Conservation (phyloP, 1,140 invertebrate species). For the Cyphomyrmex costatus region DNA sequence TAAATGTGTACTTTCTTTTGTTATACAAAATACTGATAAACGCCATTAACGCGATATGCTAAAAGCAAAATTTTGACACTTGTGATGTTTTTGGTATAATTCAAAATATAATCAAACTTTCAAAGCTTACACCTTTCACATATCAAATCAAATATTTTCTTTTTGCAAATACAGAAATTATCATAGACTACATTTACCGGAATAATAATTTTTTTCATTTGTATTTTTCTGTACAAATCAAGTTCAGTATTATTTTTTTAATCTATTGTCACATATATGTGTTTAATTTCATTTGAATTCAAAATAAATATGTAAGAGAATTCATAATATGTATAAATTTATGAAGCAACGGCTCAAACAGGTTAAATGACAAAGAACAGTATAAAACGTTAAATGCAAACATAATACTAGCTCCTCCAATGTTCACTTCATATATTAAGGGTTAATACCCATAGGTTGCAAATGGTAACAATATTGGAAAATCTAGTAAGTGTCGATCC, state of each 20-base stretch:
- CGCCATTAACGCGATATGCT: neutral
- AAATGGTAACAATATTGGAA: conserved; percentile 70
- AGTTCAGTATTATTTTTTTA: conserved; percentile 12
- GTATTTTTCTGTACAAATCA: neutral
- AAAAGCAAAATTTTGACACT: neutral
- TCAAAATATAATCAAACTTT: neutral
- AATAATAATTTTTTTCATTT: neutral
- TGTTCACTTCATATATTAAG: conserved; percentile 52
- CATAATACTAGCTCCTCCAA: conserved; percentile 20
- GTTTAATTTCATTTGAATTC: neutral
- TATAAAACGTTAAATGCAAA: neutral
- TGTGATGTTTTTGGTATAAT: neutral
- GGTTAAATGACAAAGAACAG: neutral
- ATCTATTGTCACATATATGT: neutral
- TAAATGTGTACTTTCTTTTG: conserved; percentile 47
- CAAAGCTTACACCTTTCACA: neutral
- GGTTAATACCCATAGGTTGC: conserved; percentile 47
- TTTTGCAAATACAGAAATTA: neutral
- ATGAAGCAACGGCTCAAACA: neutral
- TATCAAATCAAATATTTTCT: neutral
- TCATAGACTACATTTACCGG: neutral
- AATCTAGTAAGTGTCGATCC: conserved; percentile 69
- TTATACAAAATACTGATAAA: neutral
- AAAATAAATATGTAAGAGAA: neutral
- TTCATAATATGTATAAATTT: neutral